These are phyloP conservation scores for Salvator merianae DNA, from an alignment of 2,113 vertebrate species.

Conservation along the genomic window DNA sequence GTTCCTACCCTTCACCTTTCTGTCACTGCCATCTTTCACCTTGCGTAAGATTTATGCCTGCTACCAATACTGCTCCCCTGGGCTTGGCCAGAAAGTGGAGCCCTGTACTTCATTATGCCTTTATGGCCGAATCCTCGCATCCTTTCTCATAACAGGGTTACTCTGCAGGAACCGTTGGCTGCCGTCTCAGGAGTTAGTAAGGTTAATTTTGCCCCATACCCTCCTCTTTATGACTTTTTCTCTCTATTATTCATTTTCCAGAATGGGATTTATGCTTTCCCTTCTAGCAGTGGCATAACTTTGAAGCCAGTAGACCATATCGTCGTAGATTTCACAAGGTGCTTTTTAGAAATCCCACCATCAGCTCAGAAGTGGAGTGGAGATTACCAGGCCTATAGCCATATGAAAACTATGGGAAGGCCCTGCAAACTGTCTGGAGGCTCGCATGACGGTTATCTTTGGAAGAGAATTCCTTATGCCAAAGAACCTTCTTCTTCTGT, in stretches of 20 bases:
- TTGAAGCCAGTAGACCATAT: neutral
- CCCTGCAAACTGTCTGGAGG: no score
- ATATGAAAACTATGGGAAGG: no score
- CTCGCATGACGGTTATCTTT: no score
- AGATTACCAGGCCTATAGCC: no score
- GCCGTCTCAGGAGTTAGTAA: neutral
- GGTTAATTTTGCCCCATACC: neutral
- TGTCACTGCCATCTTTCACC: neutral
- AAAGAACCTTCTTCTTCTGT: no score
- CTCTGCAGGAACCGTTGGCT: neutral
- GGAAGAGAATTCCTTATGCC: no score
- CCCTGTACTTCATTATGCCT: neutral
- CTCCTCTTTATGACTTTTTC: neutral
- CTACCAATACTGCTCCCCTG: neutral
- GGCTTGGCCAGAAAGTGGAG: neutral
- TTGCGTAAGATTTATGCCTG: slow-evolving; percentile 20
- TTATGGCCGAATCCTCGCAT: neutral
- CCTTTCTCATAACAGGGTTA: neutral
- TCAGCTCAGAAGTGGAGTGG: neutral
- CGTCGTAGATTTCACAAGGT: neutral
- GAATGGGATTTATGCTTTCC: neutral
- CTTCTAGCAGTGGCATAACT: neutral
- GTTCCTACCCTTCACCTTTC: slow-evolving; percentile 1
- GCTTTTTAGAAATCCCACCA: neutral
- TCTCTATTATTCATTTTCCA: slow-evolving; percentile 21